Evolutionary conservation across 2,888 invertebrate species (phyloP).

Genomic region (Cerastoderma edule): DNA sequence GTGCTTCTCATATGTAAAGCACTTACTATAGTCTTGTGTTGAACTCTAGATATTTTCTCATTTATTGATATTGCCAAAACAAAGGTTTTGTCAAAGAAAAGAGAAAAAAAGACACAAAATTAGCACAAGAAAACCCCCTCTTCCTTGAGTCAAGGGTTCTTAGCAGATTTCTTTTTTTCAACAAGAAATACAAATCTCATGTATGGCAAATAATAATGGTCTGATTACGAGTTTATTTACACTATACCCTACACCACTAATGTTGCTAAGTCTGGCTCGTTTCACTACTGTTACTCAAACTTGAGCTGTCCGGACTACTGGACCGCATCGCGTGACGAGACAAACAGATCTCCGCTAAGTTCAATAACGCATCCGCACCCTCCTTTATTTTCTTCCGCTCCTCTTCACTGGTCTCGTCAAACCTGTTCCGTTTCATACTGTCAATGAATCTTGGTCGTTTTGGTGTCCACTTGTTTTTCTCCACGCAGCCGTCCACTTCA

Average conservation of each 20-base stretch:
- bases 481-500: constrained; percentile 73
- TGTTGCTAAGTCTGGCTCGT: constrained; percentile 14
- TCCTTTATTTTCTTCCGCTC: constrained; percentile 88
- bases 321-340: constrained; percentile 47
- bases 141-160: no score
- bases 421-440: constrained; percentile 45
- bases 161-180: no score
- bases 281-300: constrained; percentile 15
- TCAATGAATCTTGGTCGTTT: constrained; percentile 55
- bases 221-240: constrained; percentile 19
- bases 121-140: no score
- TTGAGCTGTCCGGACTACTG: constrained; percentile 26
- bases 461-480: constrained; percentile 49
- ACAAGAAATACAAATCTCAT: not conserved
- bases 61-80: no score
- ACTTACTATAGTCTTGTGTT: no score
- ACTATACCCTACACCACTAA: not conserved
- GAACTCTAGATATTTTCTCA: no score
- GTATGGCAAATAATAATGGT: constrained; percentile 6
- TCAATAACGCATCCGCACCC: constrained; percentile 91
- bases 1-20: no score
- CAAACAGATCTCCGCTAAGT: constrained; percentile 88
- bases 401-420: constrained; percentile 76
- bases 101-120: no score
- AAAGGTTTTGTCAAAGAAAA: not conserved